Base-by-base conservation (phyloP, 2,113 vertebrate species). In the Hippocampus comes region DNA sequence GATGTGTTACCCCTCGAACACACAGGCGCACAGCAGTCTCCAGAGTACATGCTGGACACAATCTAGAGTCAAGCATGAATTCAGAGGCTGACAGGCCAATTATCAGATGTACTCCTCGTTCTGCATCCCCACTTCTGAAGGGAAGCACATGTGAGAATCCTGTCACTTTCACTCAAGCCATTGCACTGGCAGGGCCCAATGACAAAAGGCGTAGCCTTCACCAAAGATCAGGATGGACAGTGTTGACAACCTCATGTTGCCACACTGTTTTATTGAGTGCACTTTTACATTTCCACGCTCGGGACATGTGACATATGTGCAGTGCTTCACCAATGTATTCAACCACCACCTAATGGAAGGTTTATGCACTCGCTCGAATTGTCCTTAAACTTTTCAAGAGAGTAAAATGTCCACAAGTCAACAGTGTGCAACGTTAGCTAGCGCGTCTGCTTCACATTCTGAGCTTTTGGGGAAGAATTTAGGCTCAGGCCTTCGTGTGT, bases 31-130 rank as follows among this genome's bases (percentile, higher is more conserved):
- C 42, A 56, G 27, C 56, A 59, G 71, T 81, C 73, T 78, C 74
- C 20, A 72, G 73, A 70, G 76, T 77, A 67, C 64, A 42, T 60
- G 66, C 73, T 78, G 78, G 72, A 78, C 81, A 77, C 49, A 72
- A 80, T 89, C 80, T 83, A 82, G 85, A 85, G 84, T 85, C 84
- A 85, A 79, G 81, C 86, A 82, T 89, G 84, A 89, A 89, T 81
- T 87, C 80, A 77, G 76, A 83, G 75, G 74, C 81, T 90, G 90
- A 90, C 89, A 86, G 85, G 74, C 83, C 83, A 89, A 91, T 92
- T 89, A 90, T 86, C 88, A 87, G 84, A 89, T 84, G 73, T 77
- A 78, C 69, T 71, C 68, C 76, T 71, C 66, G 68, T 76, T 82
- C 84, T 84, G 83, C 84, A 79, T 80, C 78, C 60, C 51, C 81